Evolutionary conservation across 2,888 invertebrate species (phyloP), one percentile per base, ranked within the genome.

Genomic region (Caenorhabditis sulstoni): DNA sequence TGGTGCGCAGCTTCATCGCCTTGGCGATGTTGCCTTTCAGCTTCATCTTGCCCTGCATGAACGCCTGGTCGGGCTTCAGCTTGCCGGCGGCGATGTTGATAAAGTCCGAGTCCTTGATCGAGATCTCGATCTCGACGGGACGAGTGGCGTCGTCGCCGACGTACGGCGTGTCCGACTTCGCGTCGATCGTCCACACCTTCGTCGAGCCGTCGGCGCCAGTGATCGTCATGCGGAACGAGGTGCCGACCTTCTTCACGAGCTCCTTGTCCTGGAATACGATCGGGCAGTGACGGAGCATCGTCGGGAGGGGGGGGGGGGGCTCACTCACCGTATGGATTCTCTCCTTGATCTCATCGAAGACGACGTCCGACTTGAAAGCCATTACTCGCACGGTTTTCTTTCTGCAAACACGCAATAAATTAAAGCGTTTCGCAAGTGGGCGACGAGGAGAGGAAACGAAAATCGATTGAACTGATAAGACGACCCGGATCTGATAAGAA

Each of bases 11-110:
- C 91, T 96, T 97, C 94, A 97, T 95, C 1, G 97, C 97, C 50
- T 97, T 92, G 0, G 95, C 96, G 94, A 97, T 96, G 91, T 97
- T 97, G 39, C 97, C 97, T 91, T 96, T 95, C 76, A 98, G 94
- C 92, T 97, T 97, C 83, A 93, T 89, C 91, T 97, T 97, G 16
- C 97, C 97, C 91, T 97, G 91, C 90, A 92, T 92, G 87, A 92
- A 92, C 12, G 92, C 92, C 92, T 96, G 96, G 91, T 98, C 97
- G 0, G 92, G 91, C 91, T 96, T 96, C 77, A 98, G 92, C 91
- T 95, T 95, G 0, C 97, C 97, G 1, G 94, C 93, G 88, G 97
- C 94, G 66, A 98, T 92, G 85, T 95, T 95, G 5, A 94, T 93
- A 4, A 98, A 94, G 90, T 97, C 96, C 0, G 93, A 94, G 90